Conservation (phyloP, 2,888 invertebrate species). For the Torymus tubicola region DNA sequence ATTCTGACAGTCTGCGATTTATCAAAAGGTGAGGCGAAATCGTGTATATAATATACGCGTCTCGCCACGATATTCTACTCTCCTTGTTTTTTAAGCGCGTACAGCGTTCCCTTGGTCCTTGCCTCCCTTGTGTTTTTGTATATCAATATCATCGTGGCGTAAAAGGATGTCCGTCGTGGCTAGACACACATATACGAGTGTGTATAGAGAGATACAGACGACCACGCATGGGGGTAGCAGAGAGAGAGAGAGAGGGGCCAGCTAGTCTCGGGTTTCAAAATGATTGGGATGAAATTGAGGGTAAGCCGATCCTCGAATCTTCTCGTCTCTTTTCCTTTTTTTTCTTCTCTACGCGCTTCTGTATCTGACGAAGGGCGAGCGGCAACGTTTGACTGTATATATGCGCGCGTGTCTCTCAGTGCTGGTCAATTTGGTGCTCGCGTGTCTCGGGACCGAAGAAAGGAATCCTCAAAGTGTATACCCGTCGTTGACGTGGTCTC, state of each 20-base stretch:
- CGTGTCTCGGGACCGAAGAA: slow-evolving; percentile 60
- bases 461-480: slow-evolving; percentile 60
- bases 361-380: slow-evolving; percentile 29
- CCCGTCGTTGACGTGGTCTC: slow-evolving; percentile 34
- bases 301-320: slow-evolving; percentile 71
- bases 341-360: slow-evolving; percentile 28
- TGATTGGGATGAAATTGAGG: slow-evolving; percentile 76
- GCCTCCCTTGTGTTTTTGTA: slow-evolving; percentile 61
- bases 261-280: slow-evolving; percentile 74
- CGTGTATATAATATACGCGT: slow-evolving; percentile 35
- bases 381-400: slow-evolving; percentile 16
- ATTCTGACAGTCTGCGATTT: slow-evolving; percentile 73
- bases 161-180: slow-evolving; percentile 62
- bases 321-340: slow-evolving; percentile 48
- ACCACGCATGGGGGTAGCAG: slow-evolving; percentile 10
- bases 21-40: slow-evolving; percentile 68
- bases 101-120: slow-evolving; percentile 47
- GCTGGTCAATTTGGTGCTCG: slow-evolving; percentile 69
- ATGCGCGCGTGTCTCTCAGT: slow-evolving; percentile 25
- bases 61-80: background rate
- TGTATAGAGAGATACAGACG: slow-evolving; percentile 46
- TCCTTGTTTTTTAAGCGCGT: slow-evolving; percentile 31
- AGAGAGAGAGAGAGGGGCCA: slow-evolving; percentile 43
- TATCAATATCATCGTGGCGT: slow-evolving; percentile 70
- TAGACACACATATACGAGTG: slow-evolving; percentile 1